Evolutionary conservation across 1,140 invertebrate genomes (phyloP), one percentile per base, ranked within the genome.

Genomic region (Rhizoglyphus robini): DNA sequence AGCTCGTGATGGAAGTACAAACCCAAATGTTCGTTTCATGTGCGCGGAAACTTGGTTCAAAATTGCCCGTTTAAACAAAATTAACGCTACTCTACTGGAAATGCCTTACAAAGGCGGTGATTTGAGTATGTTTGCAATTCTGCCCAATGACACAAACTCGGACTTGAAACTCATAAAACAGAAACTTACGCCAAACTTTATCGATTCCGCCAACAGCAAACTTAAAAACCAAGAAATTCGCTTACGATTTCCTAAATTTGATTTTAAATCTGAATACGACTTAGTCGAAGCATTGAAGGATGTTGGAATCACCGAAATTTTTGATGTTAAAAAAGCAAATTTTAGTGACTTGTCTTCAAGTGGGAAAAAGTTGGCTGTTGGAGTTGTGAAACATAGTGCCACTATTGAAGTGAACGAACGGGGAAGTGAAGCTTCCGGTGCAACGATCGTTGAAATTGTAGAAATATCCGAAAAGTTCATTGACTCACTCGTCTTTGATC

Each of bases 171-270:
- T 18, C 20, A 54, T 30, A 25, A 15, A 29, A 18, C 23, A 54
- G 2, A 23, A 20, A 27, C 30, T 54, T 3, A 23, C 23, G 13
- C 29, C 29, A 18, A 25, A 20, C 15, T 46, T n/a, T 46, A 8
- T 46, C 23, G 41, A 46, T n/a, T 15, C 41, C 30, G 49, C 20
- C 20, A 54, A 18, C 23, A 54, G 49, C 30, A 11, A 15, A 25
- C 20, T 23, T 2, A 27, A 54, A 25, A 51, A 38, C 58, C 70
- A 75, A 0, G 72, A 78, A 2, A 81, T 87, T 0, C 78, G 83
- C n/a, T 78, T 89, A 0, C n/a, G n/a, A n/a, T n/a, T n/a, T n/a
- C 88, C 88, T 0, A 87, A 84, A 72, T 89, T 90, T 72, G 81
- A 83, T 67, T 85, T 89, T 67, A 82, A 87, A 58, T 83, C 81